Evolutionary conservation across 1,140 invertebrate species (phyloP).

Genomic region (Drosophila sp.): DNA sequence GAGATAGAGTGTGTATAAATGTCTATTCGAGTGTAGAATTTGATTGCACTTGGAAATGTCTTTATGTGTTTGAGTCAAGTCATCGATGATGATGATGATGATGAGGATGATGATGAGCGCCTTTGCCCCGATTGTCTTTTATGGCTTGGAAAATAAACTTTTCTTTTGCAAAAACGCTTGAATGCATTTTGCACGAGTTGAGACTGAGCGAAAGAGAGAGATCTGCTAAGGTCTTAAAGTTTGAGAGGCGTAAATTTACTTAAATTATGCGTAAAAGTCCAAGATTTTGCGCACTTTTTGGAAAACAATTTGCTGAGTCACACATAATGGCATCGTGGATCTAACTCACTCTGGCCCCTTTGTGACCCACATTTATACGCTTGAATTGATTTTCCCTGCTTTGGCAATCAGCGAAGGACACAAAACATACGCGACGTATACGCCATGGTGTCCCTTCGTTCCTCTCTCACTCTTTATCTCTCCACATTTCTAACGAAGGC

Average conservation of each 20-base stretch:
- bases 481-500: conserved; percentile 77
- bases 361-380: conserved; percentile 77
- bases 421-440: conserved; percentile 64
- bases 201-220: conserved; percentile 2
- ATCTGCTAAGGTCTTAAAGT: conserved; percentile 51
- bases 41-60: conserved; percentile 80
- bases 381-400: conserved; percentile 76
- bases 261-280: conserved; percentile 74
- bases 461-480: conserved; percentile 28
- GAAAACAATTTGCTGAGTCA: conserved; percentile 74
- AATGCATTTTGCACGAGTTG: conserved; percentile 51
- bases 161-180: conserved; percentile 59
- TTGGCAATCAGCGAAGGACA: conserved; percentile 70
- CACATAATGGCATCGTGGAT: conserved; percentile 17
- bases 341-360: conserved; percentile 17
- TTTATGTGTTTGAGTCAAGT: conserved; percentile 68
- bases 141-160: conserved; percentile 81
- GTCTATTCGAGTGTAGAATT: conserved; percentile 79
- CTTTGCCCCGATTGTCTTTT: conserved; percentile 76
- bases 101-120: conserved; percentile 44
- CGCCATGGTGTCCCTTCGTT: conserved; percentile 44
- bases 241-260: conserved; percentile 75
- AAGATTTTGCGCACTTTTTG: conserved; percentile 43
- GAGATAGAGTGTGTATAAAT: conserved; percentile 52
- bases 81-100: conserved; percentile 50